phyloP scores from a whole-genome alignment of 2,888 invertebrate genomes.

The Oscheius sp. region DNA sequence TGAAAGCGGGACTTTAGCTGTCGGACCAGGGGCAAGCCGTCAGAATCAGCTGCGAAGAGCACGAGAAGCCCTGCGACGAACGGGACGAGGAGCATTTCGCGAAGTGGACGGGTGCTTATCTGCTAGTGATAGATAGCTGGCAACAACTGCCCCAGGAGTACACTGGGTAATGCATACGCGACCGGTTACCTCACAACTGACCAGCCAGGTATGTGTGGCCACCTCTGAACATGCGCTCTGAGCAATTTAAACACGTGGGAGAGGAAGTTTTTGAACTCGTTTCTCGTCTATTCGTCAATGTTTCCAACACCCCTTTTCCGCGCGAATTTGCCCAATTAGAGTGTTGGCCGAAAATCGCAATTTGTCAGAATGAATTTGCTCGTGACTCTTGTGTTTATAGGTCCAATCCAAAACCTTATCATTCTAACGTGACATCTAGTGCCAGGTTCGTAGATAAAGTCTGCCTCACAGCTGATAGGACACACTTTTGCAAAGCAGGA shows the following conservation, averaged over 20 bases:
- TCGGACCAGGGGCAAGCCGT: slow-evolving; percentile 44
- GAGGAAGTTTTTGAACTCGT: neutral
- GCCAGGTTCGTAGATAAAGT: slow-evolving; percentile 22
- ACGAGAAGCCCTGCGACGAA: slow-evolving; percentile 21
- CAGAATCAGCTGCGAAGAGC: slow-evolving; percentile 22
- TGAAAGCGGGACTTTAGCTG: slow-evolving; percentile 62
- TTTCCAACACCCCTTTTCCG: too few species aligned
- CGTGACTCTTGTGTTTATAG: neutral
- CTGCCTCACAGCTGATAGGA: slow-evolving; percentile 24
- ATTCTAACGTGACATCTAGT: slow-evolving; percentile 21
- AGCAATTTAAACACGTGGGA: slow-evolving; percentile 1
- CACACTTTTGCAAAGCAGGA: neutral
- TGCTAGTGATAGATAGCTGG: slow-evolving; percentile 31
- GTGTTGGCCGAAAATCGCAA: neutral
- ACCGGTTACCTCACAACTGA: slow-evolving; percentile 34
- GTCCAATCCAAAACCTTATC: slow-evolving; percentile 20
- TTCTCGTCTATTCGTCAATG: too few species aligned
- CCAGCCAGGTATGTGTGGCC: slow-evolving; percentile 7
- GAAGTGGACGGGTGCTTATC: slow-evolving; percentile 33
- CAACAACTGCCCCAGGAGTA: slow-evolving; percentile 32
- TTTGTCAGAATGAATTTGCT: slow-evolving; percentile 1
- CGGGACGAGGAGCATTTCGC: slow-evolving; percentile 31
- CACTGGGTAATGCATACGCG: slow-evolving; percentile 38
- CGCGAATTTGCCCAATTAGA: too few species aligned
- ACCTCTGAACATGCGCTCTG: slow-evolving; percentile 9